Evolutionary conservation across 2,797 vertebrate species (phyloP).

Genomic region (Prionace glauca): DNA sequence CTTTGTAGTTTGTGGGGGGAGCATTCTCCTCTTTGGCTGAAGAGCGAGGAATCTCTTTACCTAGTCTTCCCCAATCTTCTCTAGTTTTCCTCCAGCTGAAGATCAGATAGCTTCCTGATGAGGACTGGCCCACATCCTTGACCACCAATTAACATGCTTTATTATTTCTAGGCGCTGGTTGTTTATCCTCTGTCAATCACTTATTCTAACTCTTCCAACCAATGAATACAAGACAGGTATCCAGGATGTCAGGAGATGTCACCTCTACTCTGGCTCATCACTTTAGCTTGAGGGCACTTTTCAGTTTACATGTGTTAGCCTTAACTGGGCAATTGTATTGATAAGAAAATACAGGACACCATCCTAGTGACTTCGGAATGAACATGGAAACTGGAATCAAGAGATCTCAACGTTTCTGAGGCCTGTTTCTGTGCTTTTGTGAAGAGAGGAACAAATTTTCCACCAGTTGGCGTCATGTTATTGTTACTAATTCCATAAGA

Average conservation of each 20-base stretch:
- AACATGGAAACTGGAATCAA: no score
- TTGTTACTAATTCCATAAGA: no score
- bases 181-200: background rate
- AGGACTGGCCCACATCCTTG: background rate
- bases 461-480: no score
- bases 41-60: background rate
- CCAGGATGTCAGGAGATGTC: background rate
- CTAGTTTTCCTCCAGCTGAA: background rate
- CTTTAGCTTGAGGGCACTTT: no score
- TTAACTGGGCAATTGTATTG: no score
- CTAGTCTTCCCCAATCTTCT: background rate
- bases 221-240: background rate
- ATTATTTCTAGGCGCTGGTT: background rate
- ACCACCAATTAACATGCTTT: background rate
- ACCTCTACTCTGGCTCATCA: background rate
- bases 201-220: background rate
- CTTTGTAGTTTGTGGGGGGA: background rate
- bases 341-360: no score
- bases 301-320: no score
- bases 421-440: no score
- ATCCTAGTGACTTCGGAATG: no score
- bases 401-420: no score
- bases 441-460: no score
- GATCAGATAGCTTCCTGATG: background rate
- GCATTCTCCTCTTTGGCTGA: background rate